These are phyloP conservation scores for Pseudoips prasinana DNA, from an alignment of 2,888 invertebrate genomes.

Conservation along the genomic window DNA sequence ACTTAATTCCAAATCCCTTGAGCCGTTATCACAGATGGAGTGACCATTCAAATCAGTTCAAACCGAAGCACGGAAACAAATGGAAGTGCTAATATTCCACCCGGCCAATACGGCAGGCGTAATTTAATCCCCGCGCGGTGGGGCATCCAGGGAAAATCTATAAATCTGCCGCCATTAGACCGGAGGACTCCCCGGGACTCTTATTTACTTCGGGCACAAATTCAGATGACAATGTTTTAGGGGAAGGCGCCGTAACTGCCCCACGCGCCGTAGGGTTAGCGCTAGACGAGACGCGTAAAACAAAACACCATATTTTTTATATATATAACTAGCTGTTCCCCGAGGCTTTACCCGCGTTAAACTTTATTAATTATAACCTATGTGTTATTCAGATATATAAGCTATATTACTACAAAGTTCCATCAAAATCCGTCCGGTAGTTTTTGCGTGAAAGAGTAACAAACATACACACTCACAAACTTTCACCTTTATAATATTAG, in stretches of 20 bases:
- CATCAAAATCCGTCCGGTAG: too few relatives aligned
- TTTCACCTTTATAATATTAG: too few relatives aligned
- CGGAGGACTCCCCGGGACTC: constrained; percentile 74
- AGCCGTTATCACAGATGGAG: constrained; percentile 42
- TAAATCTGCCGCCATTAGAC: constrained; percentile 82
- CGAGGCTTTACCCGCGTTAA: too few relatives aligned
- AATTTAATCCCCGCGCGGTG: constrained; percentile 77
- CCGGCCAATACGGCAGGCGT: constrained; percentile 76
- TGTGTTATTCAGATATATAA: too few relatives aligned
- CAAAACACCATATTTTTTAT: constrained; percentile 13
- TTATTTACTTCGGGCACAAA: constrained; percentile 82
- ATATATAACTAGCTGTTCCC: too few relatives aligned
- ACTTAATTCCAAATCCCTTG: constrained; percentile 11
- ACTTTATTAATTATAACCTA: too few relatives aligned
- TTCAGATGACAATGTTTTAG: constrained; percentile 83
- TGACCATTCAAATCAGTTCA: constrained; percentile 63
- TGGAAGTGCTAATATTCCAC: constrained; percentile 76
- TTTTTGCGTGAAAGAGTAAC: too few relatives aligned
- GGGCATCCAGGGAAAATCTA: constrained; percentile 79
- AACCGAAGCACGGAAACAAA: constrained; percentile 68
- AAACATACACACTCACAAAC: too few relatives aligned
- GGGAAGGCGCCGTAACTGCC: constrained; percentile 78
- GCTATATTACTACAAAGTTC: too few relatives aligned
- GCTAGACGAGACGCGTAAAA: constrained; percentile 36
- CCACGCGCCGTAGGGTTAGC: constrained; percentile 60